Evolutionary conservation across 2,888 invertebrate genomes (phyloP), one percentile per base, ranked within the genome.

Genomic region (Cosmopolites sordidus): DNA sequence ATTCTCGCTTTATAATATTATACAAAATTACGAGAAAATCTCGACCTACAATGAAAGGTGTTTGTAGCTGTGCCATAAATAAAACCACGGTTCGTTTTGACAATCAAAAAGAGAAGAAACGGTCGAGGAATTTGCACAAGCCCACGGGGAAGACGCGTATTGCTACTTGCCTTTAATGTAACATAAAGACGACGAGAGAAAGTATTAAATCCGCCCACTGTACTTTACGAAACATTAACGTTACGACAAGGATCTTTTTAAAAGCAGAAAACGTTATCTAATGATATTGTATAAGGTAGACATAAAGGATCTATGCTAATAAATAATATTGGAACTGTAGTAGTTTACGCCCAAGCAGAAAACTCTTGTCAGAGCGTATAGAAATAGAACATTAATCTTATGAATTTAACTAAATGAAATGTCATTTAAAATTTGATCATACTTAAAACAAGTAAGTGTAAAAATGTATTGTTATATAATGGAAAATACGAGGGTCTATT

Each of bases 251-350:
- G 41, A 48, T 48, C 48, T 53, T 42, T 53, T 33, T 47, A 16
- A 43, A 27, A 51, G 33, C 41, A 16, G 51, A 14, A 30, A 14
- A 38, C 30, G 47, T 48, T 53, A 53, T 48, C 48, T 48, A 53
- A 53, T 53, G 37, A 16, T 41, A 47, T 53, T 48, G 48, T 39
- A 43, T 53, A 48, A 48, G 48, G 48, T 43, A 16, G 48, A 48
- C 53, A 53, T 48, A 48, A 48, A 45, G 16, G 43, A 43, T 47
- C 30, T 54, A 49, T 54, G 54, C 40, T 49, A 48, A 54, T 33
- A 49, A 45, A 49, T 43, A 49, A 45, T 54, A 48, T 44, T 54
- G 54, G 48, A 54, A 54, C 33, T 49, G 41, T 45, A 54, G 41
- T 17, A 29, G 39, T 47, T 43, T 43, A 54, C 54, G 42, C 54